These are phyloP conservation scores for Papilio polyxenes DNA, from an alignment of 1,140 invertebrate genomes.

Conservation along the genomic window DNA sequence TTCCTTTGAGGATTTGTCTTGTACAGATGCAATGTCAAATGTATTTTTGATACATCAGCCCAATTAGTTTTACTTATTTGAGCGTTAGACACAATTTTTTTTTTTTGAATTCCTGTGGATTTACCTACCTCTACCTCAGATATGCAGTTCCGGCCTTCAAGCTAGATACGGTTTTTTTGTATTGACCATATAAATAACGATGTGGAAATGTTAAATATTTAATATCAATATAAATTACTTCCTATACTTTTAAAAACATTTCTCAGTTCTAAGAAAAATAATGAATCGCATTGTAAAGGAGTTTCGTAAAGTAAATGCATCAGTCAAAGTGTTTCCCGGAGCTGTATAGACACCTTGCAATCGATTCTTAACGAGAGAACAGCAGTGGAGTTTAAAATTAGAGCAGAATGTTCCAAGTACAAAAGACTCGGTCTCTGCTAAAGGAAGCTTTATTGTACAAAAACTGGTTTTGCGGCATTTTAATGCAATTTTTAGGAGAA, in stretches of 20 bases:
- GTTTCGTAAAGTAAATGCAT: conserved; percentile 13
- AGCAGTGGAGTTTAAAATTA: conserved; percentile 36
- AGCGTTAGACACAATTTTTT: neutral
- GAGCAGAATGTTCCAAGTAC: conserved; percentile 23
- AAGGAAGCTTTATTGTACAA: conserved; percentile 17
- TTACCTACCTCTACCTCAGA: too few relatives aligned
- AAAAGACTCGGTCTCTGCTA: conserved; percentile 5
- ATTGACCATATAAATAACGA: too few relatives aligned
- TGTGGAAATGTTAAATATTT: neutral
- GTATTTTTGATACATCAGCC: neutral
- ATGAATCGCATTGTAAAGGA: conserved; percentile 5
- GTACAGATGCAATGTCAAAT: neutral
- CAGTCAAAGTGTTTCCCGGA: conserved; percentile 31
- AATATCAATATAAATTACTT: neutral
- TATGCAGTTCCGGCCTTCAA: too few relatives aligned
- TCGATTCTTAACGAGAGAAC: conserved; percentile 36
- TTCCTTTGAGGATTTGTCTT: neutral
- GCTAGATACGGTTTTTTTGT: too few relatives aligned
- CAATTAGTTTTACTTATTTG: neutral
- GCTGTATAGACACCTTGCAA: conserved; percentile 24
- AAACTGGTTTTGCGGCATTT: conserved; percentile 28
- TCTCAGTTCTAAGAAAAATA: conserved; percentile 1
- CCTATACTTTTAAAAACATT: neutral
- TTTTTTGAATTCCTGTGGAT: neutral
- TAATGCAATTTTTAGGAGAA: conserved; percentile 11